These are phyloP conservation scores for Panthera uncia DNA, from an alignment of 2,113 vertebrate species.

Conservation along the genomic window DNA sequence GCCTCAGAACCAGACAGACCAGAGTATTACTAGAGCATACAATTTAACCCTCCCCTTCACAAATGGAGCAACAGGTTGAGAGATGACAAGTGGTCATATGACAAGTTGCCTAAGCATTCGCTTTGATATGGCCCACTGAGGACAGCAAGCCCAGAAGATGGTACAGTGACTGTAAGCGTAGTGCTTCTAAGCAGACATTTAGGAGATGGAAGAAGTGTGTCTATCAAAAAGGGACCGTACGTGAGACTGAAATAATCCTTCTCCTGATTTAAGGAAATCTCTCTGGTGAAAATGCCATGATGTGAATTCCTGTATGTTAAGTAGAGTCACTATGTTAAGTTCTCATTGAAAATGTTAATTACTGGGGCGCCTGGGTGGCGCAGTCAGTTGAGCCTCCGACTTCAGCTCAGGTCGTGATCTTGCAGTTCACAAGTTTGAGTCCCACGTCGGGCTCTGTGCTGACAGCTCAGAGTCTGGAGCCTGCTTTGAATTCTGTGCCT, in stretches of 20 bases:
- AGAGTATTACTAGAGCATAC: not conserved
- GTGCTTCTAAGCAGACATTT: not conserved
- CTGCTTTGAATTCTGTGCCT: too few species aligned
- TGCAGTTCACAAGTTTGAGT: too few species aligned
- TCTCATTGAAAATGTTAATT: conserved; percentile 5
- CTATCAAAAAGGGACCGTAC: not conserved
- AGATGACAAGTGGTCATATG: not conserved
- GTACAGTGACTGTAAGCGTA: not conserved
- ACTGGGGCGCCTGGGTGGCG: not conserved
- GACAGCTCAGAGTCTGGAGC: too few species aligned
- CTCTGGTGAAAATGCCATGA: not conserved
- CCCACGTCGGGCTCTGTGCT: too few species aligned
- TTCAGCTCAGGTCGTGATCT: too few species aligned
- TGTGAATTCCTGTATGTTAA: not conserved
- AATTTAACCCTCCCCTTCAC: not conserved
- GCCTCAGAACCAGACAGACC: not conserved
- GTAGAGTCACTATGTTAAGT: not conserved
- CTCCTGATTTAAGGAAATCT: not conserved
- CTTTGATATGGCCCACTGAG: not conserved
- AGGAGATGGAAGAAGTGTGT: not conserved
- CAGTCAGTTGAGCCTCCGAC: too few species aligned
- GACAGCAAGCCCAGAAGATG: not conserved
- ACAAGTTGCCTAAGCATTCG: not conserved
- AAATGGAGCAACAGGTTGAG: conserved; percentile 2
- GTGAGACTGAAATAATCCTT: not conserved